Evolutionary conservation across 2,113 vertebrate species (phyloP).

Genomic region (Eupsittula cactorum): DNA sequence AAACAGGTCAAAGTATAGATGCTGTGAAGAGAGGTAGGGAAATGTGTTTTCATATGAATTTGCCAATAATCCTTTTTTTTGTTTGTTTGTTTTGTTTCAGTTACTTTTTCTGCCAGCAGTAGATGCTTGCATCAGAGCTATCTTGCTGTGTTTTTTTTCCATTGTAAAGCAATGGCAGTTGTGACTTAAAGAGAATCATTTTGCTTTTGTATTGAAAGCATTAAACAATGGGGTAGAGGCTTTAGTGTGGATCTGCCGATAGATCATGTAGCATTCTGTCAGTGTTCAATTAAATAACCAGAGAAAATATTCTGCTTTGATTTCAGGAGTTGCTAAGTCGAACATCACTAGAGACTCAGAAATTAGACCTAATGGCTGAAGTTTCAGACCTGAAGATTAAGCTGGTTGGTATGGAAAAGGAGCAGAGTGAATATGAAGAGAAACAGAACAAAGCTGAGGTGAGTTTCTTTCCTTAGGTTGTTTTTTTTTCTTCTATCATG

Average conservation of each 20-base stretch:
- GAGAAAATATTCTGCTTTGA: background rate
- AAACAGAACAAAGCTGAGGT: constrained; percentile 97
- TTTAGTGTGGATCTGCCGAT: background rate
- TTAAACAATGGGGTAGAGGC: background rate
- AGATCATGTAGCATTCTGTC: background rate
- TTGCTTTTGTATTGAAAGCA: background rate
- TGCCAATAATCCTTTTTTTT: background rate
- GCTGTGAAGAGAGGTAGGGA: background rate
- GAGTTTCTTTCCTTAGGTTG: background rate
- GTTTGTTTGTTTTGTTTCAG: background rate
- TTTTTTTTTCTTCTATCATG: background rate
- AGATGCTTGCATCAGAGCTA: background rate
- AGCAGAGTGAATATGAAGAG: constrained; percentile 84
- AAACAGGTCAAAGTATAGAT: background rate
- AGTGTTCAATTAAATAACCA: background rate
- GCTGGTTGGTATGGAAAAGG: constrained; percentile 92
- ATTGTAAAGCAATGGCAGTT: background rate
- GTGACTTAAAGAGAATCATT: background rate
- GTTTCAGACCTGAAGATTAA: constrained; percentile 94
- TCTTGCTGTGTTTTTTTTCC: background rate
- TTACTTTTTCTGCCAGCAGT: background rate
- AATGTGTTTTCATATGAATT: background rate
- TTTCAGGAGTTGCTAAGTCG: constrained; percentile 91
- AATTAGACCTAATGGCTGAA: constrained; percentile 92
- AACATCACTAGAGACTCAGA: constrained; percentile 91